Conservation (phyloP, 2,797 vertebrate genomes). For the Sylvilagus floridanus region DNA sequence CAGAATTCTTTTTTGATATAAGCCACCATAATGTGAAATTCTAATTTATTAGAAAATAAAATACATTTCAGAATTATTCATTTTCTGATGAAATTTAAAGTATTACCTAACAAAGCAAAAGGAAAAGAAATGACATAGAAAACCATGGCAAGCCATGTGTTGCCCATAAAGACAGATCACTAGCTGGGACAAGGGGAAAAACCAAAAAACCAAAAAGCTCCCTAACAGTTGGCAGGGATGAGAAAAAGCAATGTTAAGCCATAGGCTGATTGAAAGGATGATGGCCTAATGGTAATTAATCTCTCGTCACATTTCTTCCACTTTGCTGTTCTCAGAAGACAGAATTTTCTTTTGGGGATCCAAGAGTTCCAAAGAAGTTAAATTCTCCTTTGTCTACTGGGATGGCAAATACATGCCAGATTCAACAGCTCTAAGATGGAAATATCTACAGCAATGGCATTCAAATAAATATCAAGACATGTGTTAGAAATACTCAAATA, state of each 20-base stretch:
- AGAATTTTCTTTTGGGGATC: background rate
- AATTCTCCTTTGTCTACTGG: background rate
- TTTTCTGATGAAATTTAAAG: constrained; percentile 37
- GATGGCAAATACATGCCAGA: background rate
- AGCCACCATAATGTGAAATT: constrained; percentile 27
- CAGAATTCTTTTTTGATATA: constrained; percentile 24
- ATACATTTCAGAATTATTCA: constrained; percentile 26
- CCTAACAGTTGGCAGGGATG: background rate
- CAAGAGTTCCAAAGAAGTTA: background rate
- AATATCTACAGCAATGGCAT: background rate
- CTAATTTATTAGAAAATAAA: constrained; percentile 12
- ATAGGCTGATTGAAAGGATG: background rate
- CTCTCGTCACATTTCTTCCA: background rate
- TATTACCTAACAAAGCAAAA: constrained; percentile 4
- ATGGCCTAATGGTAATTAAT: background rate
- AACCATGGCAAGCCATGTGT: background rate
- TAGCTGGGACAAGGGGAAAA: background rate
- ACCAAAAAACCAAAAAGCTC: background rate
- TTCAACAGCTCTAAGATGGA: background rate
- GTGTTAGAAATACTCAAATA: constrained; percentile 8
- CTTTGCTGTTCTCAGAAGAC: constrained; percentile 10
- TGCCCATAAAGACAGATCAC: background rate
- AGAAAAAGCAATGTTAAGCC: background rate
- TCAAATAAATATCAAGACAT: constrained; percentile 28
- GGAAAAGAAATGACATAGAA: background rate